These are phyloP conservation scores for Galago senegalensis DNA, from an alignment of 2,797 vertebrate species.

Conservation along the genomic window DNA sequence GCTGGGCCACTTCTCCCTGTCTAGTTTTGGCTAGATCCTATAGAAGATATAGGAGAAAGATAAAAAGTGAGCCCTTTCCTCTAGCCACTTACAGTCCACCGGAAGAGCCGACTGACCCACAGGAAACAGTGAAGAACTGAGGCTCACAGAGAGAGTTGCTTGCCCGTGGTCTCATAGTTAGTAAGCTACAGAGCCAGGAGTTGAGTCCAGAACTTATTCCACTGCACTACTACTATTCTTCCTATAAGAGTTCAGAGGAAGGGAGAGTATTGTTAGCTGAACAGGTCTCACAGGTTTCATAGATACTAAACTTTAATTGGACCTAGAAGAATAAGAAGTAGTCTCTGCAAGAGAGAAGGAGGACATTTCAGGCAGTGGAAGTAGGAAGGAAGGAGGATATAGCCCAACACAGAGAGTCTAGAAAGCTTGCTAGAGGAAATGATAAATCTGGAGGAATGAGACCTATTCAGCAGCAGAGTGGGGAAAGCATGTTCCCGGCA, in stretches of 20 bases:
- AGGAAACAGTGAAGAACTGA: conserved; percentile 12
- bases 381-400: not conserved
- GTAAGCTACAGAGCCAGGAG: not conserved
- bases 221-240: not conserved
- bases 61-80: not conserved
- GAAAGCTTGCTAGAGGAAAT: not conserved
- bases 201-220: conserved; percentile 20
- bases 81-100: not conserved
- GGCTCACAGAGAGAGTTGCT: not conserved
- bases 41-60: conserved; percentile 12
- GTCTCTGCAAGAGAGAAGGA: conserved; percentile 40
- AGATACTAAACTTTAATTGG: conserved; percentile 31
- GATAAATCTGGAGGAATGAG: not conserved
- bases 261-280: not conserved
- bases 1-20: not conserved
- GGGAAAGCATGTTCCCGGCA: not conserved
- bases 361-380: not conserved
- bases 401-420: not conserved
- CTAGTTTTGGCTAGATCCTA: not conserved
- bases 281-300: conserved; percentile 1
- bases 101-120: not conserved
- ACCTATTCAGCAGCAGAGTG: not conserved
- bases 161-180: not conserved
- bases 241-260: conserved; percentile 46
- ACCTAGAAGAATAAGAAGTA: conserved; percentile 31